Percentiles rank a stretch among this genome's conserved stretches.
Conservation (phyloP, 37 sponge, comb jelly and placozoan genomes). For the Haliclona indistincta region DNA sequence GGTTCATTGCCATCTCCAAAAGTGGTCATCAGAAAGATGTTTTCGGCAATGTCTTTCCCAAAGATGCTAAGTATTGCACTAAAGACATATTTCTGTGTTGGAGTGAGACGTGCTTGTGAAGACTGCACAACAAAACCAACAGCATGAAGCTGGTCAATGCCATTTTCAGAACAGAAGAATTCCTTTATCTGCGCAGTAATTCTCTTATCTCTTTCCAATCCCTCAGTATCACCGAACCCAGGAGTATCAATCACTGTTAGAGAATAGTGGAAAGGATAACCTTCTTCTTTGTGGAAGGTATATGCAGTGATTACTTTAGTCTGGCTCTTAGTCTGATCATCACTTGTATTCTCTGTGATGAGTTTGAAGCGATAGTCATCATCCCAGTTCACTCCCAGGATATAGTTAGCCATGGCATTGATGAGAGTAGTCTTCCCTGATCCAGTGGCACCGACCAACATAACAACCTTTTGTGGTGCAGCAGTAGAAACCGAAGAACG, state of each 20-base stretch:
- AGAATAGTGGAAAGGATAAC: conserved; percentile 17
- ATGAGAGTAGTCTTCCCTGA: conserved; percentile 57
- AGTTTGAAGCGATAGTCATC: conserved; percentile 54
- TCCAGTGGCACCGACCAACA: conserved; percentile 70
- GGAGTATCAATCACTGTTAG: conserved; percentile 59
- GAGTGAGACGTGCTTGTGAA: conserved; percentile 45
- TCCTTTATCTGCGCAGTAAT: conserved; percentile 31
- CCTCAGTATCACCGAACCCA: conserved; percentile 57
- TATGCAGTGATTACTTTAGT: conserved; percentile 52
- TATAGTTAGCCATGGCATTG: conserved; percentile 58
- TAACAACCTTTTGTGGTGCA: conserved; percentile 28
- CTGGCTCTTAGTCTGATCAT: conserved; percentile 37
- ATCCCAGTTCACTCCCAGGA: conserved; percentile 56
- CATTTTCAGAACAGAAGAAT: conserved; percentile 11
- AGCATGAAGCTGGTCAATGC: conserved; percentile 31
- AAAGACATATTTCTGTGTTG: conserved; percentile 43
- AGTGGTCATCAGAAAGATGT: conserved; percentile 75
- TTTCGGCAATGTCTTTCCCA: conserved; percentile 33
- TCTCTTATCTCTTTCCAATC: conserved; percentile 38
- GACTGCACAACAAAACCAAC: conserved; percentile 56
- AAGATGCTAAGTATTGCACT: conserved; percentile 33
- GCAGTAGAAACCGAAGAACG: not conserved
- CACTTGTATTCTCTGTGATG: conserved; percentile 11
- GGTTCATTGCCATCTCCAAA: conserved; percentile 75
- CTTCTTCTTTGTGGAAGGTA: conserved; percentile 21